Conservation (phyloP, 2,797 vertebrate species). For the Hemitrygon akajei region DNA sequence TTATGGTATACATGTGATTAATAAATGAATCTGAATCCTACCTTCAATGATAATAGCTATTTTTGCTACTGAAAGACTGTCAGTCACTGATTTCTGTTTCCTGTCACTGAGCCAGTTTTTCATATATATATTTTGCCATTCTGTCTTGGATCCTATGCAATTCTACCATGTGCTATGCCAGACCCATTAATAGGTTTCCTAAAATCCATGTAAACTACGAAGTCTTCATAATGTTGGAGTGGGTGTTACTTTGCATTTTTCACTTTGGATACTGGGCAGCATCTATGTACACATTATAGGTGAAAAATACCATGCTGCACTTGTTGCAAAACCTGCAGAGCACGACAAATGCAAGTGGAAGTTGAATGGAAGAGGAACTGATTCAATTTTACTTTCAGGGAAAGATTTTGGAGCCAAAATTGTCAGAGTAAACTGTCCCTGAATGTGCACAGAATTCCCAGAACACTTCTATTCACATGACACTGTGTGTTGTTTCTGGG, state of each 20-base stretch:
- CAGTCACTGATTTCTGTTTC: too few species aligned
- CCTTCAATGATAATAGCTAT: too few species aligned
- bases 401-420: constrained; percentile 53
- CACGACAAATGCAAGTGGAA: neutral
- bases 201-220: neutral
- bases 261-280: neutral
- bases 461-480: constrained; percentile 44
- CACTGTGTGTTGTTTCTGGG: constrained; percentile 46
- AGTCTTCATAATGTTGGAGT: too few species aligned
- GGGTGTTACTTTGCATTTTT: too few species aligned
- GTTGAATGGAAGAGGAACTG: too few species aligned
- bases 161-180: neutral
- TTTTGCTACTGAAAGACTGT: too few species aligned
- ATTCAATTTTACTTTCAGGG: neutral
- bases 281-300: neutral
- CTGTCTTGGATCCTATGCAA: too few species aligned
- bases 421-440: constrained; percentile 60
- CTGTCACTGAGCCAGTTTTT: too few species aligned
- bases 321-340: neutral
- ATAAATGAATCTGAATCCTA: too few species aligned
- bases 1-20: too few species aligned
- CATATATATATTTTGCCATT: too few species aligned
- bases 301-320: neutral
- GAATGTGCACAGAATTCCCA: constrained; percentile 53
- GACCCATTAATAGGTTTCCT: neutral